These are phyloP conservation scores for Allolobophora icterica DNA, from an alignment of 2,888 invertebrate genomes.

Conservation along the genomic window DNA sequence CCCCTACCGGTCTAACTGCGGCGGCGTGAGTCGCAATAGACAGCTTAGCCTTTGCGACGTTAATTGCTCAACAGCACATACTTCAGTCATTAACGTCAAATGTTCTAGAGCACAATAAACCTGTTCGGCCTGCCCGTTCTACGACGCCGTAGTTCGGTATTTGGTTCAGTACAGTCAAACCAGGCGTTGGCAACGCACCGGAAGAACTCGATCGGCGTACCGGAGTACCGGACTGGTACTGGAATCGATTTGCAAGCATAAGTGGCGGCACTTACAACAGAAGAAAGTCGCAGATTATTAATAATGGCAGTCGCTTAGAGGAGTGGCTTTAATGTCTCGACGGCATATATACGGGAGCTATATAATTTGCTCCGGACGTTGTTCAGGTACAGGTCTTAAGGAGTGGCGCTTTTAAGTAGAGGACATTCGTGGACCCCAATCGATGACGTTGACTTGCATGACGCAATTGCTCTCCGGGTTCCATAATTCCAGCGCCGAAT, in stretches of 20 bases:
- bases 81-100: neutral
- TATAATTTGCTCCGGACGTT: neutral
- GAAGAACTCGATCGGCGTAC: neutral
- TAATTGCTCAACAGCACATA: neutral
- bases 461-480: neutral
- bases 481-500: neutral
- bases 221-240: neutral
- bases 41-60: neutral
- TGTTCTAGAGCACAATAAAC: constrained; percentile 1
- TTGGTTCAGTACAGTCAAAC: neutral
- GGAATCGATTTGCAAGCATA: neutral
- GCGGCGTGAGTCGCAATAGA: neutral
- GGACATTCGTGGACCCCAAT: neutral
- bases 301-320: neutral
- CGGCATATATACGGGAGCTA: neutral
- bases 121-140: neutral
- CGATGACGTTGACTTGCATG: neutral
- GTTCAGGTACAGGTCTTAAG: neutral
- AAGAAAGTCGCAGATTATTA: neutral
- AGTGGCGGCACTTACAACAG: neutral
- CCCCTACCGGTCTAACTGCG: neutral
- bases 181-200: neutral
- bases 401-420: neutral
- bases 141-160: neutral
- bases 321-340: neutral